Evolutionary conservation across 2,888 invertebrate species (phyloP), one percentile per base, ranked within the genome.

Genomic region (Heliconius erato): DNA sequence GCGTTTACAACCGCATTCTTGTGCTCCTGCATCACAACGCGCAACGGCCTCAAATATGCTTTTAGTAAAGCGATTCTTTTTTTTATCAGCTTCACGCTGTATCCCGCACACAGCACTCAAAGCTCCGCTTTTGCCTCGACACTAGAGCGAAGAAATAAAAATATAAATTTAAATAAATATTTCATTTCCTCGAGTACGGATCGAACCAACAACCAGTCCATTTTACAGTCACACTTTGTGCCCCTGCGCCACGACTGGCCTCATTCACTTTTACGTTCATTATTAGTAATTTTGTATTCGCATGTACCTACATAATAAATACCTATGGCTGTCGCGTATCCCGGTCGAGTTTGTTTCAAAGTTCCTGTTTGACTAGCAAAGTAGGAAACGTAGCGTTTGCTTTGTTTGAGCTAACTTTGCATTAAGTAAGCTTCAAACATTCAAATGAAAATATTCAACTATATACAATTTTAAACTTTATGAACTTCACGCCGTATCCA

Each of bases 341-440:
- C 80, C 63, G 76, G 32, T 74, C 71, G 72, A 82, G 82, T 82
- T 82, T 71, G 79, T 82, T 77, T 77, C 32, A 81, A 74, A 69
- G 77, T 82, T 77, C 71, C 80, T 80, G 80, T 80, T 82, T 65
- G 80, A 80, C 76, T 82, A 77, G 32, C 71, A 63, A 78, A 81
- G 77, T 65, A 77, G 81, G 81, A 77, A 81, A 76, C 77, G 69
- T 71, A 63, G 69, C 76, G 32, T 32, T 32, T 81, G 77, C 69
- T 77, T 81, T 81, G 77, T 77, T 81, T 44, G 44, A 77, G 74
- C 65, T 65, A 72, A 71, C 63, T 78, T 81, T 78, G 67, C 54
- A 69, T 71, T 76, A 78, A 81, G 32, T 78, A 65, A 68, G 63
- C 59, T 68, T 77, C 76, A 69, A 81, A 76, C 23, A 40, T 28